phyloP scores from a whole-genome alignment of 2,888 invertebrate species.

The Orthosia gothica region DNA sequence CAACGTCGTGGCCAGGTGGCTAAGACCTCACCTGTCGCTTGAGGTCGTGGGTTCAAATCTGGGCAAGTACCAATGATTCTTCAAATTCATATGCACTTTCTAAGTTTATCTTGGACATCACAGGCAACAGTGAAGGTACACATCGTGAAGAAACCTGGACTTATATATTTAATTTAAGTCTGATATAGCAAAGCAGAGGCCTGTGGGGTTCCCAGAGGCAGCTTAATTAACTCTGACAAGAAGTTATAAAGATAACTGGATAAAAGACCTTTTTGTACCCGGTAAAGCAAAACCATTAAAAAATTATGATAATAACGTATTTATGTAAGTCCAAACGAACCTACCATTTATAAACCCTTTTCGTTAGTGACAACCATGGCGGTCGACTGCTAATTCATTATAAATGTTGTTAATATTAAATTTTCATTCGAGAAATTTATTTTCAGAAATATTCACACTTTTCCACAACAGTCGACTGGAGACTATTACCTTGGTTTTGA shows the following conservation, averaged over 20 bases:
- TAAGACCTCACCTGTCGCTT: too few species aligned
- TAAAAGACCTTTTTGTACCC: neutral
- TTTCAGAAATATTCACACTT: conserved; percentile 17
- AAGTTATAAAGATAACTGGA: neutral
- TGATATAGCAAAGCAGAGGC: too few species aligned
- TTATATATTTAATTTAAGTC: too few species aligned
- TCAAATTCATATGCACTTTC: too few species aligned
- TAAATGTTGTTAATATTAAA: conserved; percentile 32
- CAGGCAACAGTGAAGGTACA: too few species aligned
- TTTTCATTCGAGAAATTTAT: conserved; percentile 16
- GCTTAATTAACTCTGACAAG: too few species aligned
- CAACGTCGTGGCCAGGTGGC: too few species aligned
- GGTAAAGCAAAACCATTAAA: neutral
- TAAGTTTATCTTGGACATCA: too few species aligned
- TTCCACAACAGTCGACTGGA: conserved; percentile 7
- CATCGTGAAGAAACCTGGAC: too few species aligned
- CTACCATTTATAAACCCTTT: conserved; percentile 2
- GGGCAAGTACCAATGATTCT: too few species aligned
- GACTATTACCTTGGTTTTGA: conserved; percentile 9
- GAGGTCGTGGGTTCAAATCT: too few species aligned
- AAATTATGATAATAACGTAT: neutral
- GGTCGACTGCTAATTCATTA: conserved; percentile 10
- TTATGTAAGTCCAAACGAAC: neutral
- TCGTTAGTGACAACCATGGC: neutral
- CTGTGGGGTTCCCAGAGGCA: too few species aligned